Percentiles rank a stretch among this genome's conserved stretches.
Evolutionary conservation across 2,113 vertebrate genomes (phyloP).

Genomic region (Gopherus evgoodei): DNA sequence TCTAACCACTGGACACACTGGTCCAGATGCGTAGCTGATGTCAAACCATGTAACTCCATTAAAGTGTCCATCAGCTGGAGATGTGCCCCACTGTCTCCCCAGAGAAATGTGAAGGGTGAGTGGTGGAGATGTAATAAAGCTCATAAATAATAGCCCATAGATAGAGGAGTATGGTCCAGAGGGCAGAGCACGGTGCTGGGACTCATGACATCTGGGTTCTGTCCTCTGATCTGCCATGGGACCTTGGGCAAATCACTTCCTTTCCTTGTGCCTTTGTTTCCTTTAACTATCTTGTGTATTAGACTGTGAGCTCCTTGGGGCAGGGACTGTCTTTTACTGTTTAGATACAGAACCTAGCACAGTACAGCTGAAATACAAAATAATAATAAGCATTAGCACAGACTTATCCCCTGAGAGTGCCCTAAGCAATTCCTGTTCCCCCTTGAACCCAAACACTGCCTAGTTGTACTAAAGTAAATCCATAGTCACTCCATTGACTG

Average conservation of each 20-base stretch:
- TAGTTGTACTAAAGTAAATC: neutral
- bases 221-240: neutral
- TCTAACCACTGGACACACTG: neutral
- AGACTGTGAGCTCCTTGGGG: neutral
- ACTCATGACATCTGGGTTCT: neutral
- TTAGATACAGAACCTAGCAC: neutral
- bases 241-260: neutral
- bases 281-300: neutral
- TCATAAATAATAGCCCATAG: fast-evolving
- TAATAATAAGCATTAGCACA: neutral
- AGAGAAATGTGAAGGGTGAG: neutral
- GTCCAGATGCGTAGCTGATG: neutral
- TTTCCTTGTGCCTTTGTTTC: neutral
- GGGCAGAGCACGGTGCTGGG: neutral
- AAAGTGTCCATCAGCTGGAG: neutral
- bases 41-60: neutral
- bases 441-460: neutral
- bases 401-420: neutral
- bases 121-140: fast-evolving
- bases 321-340: neutral
- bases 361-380: too few species aligned
- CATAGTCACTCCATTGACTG: neutral
- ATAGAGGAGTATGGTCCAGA: fast-evolving
- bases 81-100: fast-evolving
- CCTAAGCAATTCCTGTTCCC: neutral